phyloP scores from a whole-genome alignment of 2,888 invertebrate genomes.

The Dryobotodes eremita region DNA sequence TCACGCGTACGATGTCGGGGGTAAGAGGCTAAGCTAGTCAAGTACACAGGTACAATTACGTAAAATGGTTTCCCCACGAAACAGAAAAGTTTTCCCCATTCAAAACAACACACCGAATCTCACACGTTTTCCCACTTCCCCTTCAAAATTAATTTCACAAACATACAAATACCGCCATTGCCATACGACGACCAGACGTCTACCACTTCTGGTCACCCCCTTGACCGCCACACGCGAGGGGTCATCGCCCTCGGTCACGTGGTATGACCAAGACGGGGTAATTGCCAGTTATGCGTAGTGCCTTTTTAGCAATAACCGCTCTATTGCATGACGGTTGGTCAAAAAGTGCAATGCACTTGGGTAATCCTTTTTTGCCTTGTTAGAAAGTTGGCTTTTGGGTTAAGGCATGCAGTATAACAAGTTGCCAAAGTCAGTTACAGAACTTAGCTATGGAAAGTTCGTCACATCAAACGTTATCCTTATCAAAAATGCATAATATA shows the following conservation, averaged over 20 bases:
- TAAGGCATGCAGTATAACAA: background rate
- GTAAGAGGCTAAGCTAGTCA: too few species aligned
- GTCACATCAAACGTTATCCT: too few species aligned
- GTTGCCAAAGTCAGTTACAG: too few species aligned
- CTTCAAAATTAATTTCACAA: slow-evolving; percentile 7
- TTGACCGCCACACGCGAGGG: slow-evolving; percentile 84
- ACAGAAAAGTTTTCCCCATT: background rate
- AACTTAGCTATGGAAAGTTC: too few species aligned
- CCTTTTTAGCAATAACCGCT: slow-evolving; percentile 60
- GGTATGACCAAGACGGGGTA: slow-evolving; percentile 56
- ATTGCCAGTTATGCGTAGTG: slow-evolving; percentile 63
- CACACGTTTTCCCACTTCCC: slow-evolving; percentile 25
- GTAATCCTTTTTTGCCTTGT: slow-evolving; percentile 15
- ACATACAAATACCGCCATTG: slow-evolving; percentile 19
- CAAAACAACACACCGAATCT: background rate
- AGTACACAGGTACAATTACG: background rate
- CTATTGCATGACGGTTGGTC: slow-evolving; percentile 45
- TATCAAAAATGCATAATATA: too few species aligned
- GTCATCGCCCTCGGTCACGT: slow-evolving; percentile 77
- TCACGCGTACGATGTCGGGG: too few species aligned
- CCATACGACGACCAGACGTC: slow-evolving; percentile 41
- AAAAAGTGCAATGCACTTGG: slow-evolving; percentile 34
- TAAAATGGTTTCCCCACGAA: background rate
- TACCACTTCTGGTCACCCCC: slow-evolving; percentile 73
- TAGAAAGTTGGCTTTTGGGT: background rate